Conservation (phyloP, 2,888 invertebrate genomes). For the Coronaproctus castanopsis region DNA sequence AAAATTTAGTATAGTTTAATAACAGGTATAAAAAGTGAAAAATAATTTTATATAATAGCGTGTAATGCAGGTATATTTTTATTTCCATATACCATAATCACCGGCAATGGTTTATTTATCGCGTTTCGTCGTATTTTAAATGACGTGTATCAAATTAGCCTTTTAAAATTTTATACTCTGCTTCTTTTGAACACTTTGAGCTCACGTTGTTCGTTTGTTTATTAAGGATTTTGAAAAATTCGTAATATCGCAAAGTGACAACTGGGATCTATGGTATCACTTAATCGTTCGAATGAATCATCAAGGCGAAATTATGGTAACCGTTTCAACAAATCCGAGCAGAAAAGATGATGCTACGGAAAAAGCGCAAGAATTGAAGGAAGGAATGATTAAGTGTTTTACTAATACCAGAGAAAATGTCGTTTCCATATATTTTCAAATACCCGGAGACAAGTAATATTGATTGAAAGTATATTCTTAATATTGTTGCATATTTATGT, state of each 20-base stretch:
- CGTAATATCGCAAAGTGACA: slow-evolving; percentile 14
- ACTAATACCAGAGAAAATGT: slow-evolving; percentile 24
- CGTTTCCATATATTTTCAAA: slow-evolving; percentile 29
- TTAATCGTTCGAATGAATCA: slow-evolving; percentile 33
- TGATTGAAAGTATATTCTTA: too few relatives aligned
- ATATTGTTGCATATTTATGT: slow-evolving; percentile 16
- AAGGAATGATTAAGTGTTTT: slow-evolving; percentile 26
- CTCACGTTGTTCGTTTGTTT: too few relatives aligned
- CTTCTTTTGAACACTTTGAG: not conserved
- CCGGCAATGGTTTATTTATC: too few relatives aligned
- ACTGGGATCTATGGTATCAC: slow-evolving; percentile 34
- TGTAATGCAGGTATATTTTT: too few relatives aligned
- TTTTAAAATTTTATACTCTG: not conserved
- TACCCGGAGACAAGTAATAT: slow-evolving; percentile 26
- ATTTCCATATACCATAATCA: too few relatives aligned
- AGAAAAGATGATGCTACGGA: slow-evolving; percentile 22
- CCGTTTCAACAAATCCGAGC: slow-evolving; percentile 31
- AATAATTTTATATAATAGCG: too few relatives aligned
- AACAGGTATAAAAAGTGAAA: too few relatives aligned
- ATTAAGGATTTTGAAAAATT: slow-evolving; percentile 18
- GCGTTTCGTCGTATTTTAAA: too few relatives aligned
- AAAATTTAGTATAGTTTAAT: too few relatives aligned
- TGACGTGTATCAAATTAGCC: too few relatives aligned
- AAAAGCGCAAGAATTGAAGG: slow-evolving; percentile 26
- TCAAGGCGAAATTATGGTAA: slow-evolving; percentile 29